Evolutionary conservation across 2,797 vertebrate genomes (phyloP), one percentile per base, ranked within the genome.

Genomic region (Chelmon rostratus): DNA sequence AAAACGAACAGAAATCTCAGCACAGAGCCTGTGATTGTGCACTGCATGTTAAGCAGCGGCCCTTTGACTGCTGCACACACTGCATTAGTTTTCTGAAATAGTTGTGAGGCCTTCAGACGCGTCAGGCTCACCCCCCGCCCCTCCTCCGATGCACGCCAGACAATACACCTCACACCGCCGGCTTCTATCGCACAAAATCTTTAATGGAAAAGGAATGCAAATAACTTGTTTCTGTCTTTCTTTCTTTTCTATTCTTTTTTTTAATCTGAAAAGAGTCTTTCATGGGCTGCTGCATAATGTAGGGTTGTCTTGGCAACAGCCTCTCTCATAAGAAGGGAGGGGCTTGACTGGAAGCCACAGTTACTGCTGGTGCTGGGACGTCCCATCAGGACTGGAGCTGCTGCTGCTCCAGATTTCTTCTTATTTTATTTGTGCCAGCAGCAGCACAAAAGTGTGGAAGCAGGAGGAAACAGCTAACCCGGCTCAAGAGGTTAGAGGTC

Each of bases 121-220:
- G 33, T 67, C n/a, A 25, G 25, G 42, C 44, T 65, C 46, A 0
- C 68, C 70, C 38, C 10, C 53, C 68, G 38, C 68, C 42, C 70
- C 73, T 25, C 58, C 37, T 63, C 57, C 6, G 21, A 64, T 15
- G 44, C 71, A 68, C 69, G 44, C 33, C 66, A 68, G 15, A 92
- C 89, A 92, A 89, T 86, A 62, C 88, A 74, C 68, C 79, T 81
- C 73, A 75, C 10, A 10, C 59, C 13, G 63, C 77, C 79, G 76
- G 74, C 88, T 54, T 76, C 59, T 58, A 84, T 85, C 76, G 25
- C 67, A 88, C 80, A 74, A 78, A 90, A 83, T 86, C 78, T 74
- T 66, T 89, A 78, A 92, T 90, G 76, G 86, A 89, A 86, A 85
- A 86, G 91, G 87, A 91, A 95, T 95, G 93, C 91, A 93, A 93